Conservation (phyloP, 2,797 vertebrate species). For the Amazona ochrocephala region DNA sequence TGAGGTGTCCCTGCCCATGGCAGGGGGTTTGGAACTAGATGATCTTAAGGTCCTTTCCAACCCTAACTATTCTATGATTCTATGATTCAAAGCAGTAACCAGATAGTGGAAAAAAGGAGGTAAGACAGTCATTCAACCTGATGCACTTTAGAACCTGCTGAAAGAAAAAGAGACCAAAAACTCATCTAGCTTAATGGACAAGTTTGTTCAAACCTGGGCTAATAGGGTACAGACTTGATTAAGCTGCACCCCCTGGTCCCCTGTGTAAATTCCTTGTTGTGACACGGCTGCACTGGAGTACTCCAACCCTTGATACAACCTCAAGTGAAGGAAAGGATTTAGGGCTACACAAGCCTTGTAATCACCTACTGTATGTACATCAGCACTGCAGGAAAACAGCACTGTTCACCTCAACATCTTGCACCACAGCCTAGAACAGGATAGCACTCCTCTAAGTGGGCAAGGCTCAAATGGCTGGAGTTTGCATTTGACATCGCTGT, state of each 20-base stretch:
- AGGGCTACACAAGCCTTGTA: neutral
- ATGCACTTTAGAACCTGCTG: neutral
- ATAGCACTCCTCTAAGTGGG: rapidly evolving
- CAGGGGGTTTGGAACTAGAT: neutral
- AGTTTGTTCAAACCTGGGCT: neutral
- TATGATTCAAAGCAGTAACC: neutral
- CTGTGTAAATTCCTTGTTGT: neutral
- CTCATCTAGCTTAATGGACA: rapidly evolving
- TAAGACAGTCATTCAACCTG: neutral
- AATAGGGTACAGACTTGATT: rapidly evolving
- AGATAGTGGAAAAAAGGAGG: rapidly evolving
- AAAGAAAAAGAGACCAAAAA: neutral
- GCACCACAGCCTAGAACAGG: rapidly evolving
- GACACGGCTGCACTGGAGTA: neutral
- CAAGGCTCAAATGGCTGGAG: too few relatives aligned
- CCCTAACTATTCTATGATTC: too few relatives aligned
- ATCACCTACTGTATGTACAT: rapidly evolving
- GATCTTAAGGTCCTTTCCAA: neutral
- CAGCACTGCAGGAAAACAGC: neutral
- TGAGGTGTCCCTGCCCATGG: too few relatives aligned
- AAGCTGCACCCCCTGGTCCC: rapidly evolving
- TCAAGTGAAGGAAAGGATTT: neutral
- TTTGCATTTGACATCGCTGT: neutral
- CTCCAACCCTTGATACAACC: neutral
- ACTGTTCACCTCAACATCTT: too few relatives aligned